These are phyloP conservation scores for Protodeltote pygarga DNA, from an alignment of 2,888 invertebrate species.

Conservation along the genomic window DNA sequence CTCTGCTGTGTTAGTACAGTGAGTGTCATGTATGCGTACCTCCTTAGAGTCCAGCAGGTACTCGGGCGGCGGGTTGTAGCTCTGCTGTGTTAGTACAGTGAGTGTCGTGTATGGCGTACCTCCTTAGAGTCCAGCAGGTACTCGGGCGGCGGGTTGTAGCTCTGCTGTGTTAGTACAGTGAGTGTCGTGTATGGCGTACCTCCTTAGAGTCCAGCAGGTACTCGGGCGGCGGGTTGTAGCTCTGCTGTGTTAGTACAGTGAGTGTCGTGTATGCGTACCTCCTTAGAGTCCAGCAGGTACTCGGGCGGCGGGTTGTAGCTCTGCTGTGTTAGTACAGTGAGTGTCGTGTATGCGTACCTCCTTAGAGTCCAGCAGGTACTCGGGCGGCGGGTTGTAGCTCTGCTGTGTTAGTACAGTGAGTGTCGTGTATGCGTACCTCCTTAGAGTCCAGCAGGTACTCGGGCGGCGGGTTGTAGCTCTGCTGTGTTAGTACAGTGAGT, in stretches of 20 bases:
- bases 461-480: background rate
- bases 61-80: conserved; percentile 99
- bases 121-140: conserved; percentile 93
- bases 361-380: conserved; percentile 96
- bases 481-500: no score
- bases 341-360: no score
- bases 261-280: conserved; percentile 90
- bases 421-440: conserved; percentile 91
- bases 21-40: no score
- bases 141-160: background rate
- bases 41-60: conserved; percentile 96
- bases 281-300: conserved; percentile 92
- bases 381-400: conserved; percentile 99
- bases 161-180: no score
- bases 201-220: conserved; percentile 96
- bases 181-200: no score
- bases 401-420: conserved; percentile 95
- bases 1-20: no score
- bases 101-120: conserved; percentile 88
- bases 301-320: background rate
- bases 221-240: conserved; percentile 99
- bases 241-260: conserved; percentile 96
- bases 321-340: no score
- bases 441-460: conserved; percentile 90
- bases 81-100: conserved; percentile 96